A percentile compares a stretch with the other conserved stretches of the same genome.
These are phyloP conservation scores for Gymnoscelis rufifasciata DNA, from an alignment of 2,888 invertebrate genomes.

Conservation along the genomic window DNA sequence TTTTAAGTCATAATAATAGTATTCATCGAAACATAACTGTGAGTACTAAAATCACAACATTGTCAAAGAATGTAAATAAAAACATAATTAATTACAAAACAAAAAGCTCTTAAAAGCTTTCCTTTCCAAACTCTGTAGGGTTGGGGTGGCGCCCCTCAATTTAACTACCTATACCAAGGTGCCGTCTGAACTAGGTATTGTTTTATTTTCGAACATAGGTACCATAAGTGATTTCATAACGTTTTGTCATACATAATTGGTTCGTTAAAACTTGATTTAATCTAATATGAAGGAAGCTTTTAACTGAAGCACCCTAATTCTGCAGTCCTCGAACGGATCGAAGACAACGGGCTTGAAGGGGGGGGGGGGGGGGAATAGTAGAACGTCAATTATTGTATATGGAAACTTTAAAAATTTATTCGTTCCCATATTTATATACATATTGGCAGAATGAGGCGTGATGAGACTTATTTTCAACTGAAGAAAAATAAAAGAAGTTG, in stretches of 20 bases:
- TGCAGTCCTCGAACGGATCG: no score
- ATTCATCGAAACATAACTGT: constrained; percentile 6
- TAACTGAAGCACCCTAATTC: no score
- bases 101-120: constrained; percentile 78
- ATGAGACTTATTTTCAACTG: no score
- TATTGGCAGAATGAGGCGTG: no score
- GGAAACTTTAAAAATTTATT: no score
- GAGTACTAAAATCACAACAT: constrained; percentile 41
- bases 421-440: no score
- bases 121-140: constrained; percentile 66
- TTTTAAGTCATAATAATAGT: no score
- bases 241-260: constrained; percentile 20
- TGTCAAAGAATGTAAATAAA: constrained; percentile 53
- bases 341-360: no score
- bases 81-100: constrained; percentile 74
- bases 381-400: no score
- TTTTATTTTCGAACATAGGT: constrained; percentile 41
- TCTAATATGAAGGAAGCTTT: no score
- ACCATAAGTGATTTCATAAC: constrained; percentile 19
- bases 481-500: no score
- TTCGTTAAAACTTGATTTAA: constrained; percentile 24
- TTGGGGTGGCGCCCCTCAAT: constrained; percentile 72
- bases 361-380: no score
- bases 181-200: constrained; percentile 59
- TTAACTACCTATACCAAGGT: constrained; percentile 44